Conservation (phyloP, 2,797 vertebrate species). For the Crocodylus rhombifer region DNA sequence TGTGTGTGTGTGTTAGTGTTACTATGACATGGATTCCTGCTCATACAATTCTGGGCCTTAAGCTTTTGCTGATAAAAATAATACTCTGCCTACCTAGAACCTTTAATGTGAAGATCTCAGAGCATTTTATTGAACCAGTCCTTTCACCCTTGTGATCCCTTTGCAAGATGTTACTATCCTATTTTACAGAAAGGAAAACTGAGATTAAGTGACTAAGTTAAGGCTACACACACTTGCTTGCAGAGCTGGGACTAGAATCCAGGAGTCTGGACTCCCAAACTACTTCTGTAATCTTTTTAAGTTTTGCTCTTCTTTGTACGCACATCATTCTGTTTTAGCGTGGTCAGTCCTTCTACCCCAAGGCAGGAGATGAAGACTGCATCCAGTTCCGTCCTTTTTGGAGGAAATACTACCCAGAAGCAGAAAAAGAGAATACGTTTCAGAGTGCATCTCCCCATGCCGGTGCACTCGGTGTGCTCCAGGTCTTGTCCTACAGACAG, state of each 20-base stretch:
- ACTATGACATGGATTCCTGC: background rate
- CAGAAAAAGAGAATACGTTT: background rate
- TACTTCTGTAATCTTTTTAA: background rate
- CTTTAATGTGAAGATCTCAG: background rate
- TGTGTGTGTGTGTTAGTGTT: background rate
- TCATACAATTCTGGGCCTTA: background rate
- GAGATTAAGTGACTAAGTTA: background rate
- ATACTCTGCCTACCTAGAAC: background rate
- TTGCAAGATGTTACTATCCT: background rate
- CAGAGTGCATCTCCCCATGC: background rate
- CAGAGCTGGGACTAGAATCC: background rate
- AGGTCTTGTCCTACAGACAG: slow-evolving; percentile 58
- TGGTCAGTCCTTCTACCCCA: background rate
- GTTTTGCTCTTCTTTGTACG: background rate
- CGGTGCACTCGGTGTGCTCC: background rate
- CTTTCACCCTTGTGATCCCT: background rate
- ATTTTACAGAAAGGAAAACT: background rate
- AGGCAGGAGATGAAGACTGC: background rate
- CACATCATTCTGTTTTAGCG: fast-evolving
- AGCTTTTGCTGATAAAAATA: background rate
- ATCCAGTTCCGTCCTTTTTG: background rate
- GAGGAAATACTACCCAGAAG: background rate
- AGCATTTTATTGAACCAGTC: slow-evolving; percentile 26
- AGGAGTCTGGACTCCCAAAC: background rate
- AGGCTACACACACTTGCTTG: background rate